Evolutionary conservation across 2,113 vertebrate species (phyloP).

Genomic region (Hippocampus zosterae): DNA sequence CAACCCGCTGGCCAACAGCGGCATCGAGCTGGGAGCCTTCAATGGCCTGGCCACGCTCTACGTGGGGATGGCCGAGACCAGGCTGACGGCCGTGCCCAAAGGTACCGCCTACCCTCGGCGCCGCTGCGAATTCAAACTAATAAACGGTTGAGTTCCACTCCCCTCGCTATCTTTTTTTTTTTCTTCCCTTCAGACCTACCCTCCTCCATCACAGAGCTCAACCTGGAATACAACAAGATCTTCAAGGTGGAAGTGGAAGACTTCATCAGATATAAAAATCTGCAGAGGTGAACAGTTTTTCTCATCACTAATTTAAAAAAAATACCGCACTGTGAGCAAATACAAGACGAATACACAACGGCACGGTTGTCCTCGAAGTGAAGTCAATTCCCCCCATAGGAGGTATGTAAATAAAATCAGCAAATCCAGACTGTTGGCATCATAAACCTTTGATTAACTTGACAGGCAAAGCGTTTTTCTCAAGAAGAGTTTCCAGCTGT

Average conservation of each 20-base stretch:
- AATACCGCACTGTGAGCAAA: too few relatives aligned
- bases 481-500: too few relatives aligned
- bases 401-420: not conserved
- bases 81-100: slow-evolving; percentile 90
- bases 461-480: not conserved
- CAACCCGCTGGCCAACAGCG: slow-evolving; percentile 87
- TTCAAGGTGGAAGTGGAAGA: slow-evolving; percentile 86
- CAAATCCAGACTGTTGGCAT: not conserved
- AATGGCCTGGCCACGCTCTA: slow-evolving; percentile 87
- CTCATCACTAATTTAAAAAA: not conserved
- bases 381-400: not conserved
- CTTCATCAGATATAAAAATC: slow-evolving; percentile 86
- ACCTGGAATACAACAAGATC: slow-evolving; percentile 93
- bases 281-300: slow-evolving; percentile 78
- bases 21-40: slow-evolving; percentile 89
- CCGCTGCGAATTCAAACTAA: not conserved
- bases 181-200: slow-evolving; percentile 73
- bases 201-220: slow-evolving; percentile 84
- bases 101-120: slow-evolving; percentile 63
- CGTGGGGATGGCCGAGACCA: slow-evolving; percentile 89
- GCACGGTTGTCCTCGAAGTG: not conserved
- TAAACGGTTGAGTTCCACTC: too few relatives aligned
- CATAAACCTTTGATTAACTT: not conserved
- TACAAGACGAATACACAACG: not conserved
- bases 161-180: not conserved